Percentiles rank a stretch among this genome's conserved stretches.
Evolutionary conservation across 1,140 invertebrate species (phyloP).

Genomic region (Papilio xuthus): DNA sequence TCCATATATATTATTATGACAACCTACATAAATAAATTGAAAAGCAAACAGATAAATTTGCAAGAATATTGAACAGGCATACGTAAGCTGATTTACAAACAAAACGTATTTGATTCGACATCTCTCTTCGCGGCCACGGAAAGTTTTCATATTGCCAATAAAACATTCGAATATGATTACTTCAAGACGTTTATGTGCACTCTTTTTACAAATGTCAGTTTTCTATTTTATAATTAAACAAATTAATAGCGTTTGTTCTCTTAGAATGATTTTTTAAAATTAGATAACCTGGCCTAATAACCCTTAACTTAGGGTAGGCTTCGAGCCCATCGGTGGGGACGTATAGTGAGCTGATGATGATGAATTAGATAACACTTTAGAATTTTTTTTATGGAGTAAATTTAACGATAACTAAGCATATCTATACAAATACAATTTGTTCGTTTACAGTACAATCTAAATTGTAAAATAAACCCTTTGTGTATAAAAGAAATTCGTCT

Average conservation of each 20-base stretch:
- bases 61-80: slow-evolving; percentile 12
- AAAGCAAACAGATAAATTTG: not conserved
- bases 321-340: no score
- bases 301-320: no score
- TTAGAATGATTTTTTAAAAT: no score
- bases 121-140: not conserved
- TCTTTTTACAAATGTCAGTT: not conserved
- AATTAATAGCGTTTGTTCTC: not conserved
- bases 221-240: not conserved
- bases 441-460: not conserved
- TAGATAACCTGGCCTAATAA: no score
- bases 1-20: not conserved
- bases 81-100: slow-evolving; percentile 10
- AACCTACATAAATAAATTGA: slow-evolving; percentile 15
- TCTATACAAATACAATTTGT: no score
- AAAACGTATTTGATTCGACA: not conserved
- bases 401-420: no score
- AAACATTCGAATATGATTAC: not conserved
- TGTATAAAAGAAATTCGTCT: not conserved
- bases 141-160: not conserved
- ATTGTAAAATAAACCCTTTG: not conserved
- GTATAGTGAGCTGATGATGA: no score
- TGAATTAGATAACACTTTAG: no score
- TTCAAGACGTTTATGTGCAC: not conserved
- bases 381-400: no score